Evolutionary conservation across 1,140 invertebrate species (phyloP).

Genomic region (Drosophila carrolli): DNA sequence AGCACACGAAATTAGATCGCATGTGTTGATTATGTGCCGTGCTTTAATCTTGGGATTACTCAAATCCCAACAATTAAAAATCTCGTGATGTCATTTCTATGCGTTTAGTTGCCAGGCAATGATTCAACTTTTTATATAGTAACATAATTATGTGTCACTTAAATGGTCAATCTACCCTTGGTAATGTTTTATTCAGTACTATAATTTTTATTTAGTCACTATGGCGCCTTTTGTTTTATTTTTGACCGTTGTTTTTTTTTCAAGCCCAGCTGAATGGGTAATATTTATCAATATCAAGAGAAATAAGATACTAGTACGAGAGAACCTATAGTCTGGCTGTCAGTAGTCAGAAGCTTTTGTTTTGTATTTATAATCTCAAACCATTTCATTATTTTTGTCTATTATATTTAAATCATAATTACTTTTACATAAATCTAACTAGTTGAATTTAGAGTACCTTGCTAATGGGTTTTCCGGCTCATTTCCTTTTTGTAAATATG

Average conservation of each 20-base stretch:
- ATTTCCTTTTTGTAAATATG: conserved; percentile 1
- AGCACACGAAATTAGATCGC: conserved; percentile 18
- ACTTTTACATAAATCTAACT: neutral
- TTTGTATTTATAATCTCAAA: too few species aligned
- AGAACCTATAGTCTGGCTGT: too few species aligned
- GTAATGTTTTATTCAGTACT: neutral
- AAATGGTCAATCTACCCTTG: conserved; percentile 12
- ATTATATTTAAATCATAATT: neutral
- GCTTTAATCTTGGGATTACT: conserved; percentile 2
- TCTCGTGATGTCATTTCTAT: conserved; percentile 16
- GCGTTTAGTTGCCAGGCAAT: neutral
- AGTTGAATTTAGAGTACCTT: neutral
- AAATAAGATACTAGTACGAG: too few species aligned
- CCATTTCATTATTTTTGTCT: too few species aligned
- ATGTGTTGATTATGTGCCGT: conserved; percentile 5
- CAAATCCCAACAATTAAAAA: conserved; percentile 16
- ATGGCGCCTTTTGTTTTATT: neutral
- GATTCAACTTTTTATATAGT: conserved; percentile 21
- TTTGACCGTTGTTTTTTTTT: neutral
- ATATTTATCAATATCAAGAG: too few species aligned
- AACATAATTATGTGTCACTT: conserved; percentile 26
- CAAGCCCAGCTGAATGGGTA: too few species aligned
- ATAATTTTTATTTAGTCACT: neutral
- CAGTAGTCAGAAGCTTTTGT: too few species aligned
- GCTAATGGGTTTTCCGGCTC: conserved; percentile 24